Evolutionary conservation across 2,113 vertebrate genomes (phyloP).

Genomic region (Kryptolebias marmoratus): DNA sequence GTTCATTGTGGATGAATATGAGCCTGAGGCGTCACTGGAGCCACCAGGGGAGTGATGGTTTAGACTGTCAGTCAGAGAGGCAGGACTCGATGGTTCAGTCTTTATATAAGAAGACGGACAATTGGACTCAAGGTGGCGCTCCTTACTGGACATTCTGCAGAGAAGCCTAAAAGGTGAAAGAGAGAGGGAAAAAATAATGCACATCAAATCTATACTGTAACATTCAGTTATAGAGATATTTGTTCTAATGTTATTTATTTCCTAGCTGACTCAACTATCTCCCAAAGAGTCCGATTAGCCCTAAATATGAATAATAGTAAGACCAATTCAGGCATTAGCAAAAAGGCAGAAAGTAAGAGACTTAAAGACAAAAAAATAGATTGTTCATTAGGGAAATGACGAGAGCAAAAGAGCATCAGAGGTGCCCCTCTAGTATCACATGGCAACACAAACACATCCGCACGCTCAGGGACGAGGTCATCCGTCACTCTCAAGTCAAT

Average conservation of each 20-base stretch:
- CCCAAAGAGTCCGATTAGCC: background rate
- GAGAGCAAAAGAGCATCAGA: constrained; percentile 1
- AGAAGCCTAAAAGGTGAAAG: constrained; percentile 87
- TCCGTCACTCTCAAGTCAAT: constrained; percentile 93
- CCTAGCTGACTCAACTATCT: background rate
- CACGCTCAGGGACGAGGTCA: constrained; percentile 73
- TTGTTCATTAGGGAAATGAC: constrained; percentile 7
- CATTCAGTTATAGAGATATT: constrained; percentile 15
- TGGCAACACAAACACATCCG: constrained; percentile 42
- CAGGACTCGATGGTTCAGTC: constrained; percentile 99
- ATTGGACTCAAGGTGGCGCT: constrained; percentile 99
- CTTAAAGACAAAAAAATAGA: constrained; percentile 2
- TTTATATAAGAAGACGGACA: constrained; percentile 99
- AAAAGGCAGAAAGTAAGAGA: background rate
- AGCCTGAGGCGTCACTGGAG: constrained; percentile 98
- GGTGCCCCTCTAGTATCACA: constrained; percentile 16
- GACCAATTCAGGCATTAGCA: background rate
- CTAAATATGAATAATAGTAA: background rate
- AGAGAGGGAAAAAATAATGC: constrained; percentile 25
- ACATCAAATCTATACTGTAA: constrained; percentile 5
- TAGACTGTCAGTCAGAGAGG: constrained; percentile 99
- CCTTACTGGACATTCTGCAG: constrained; percentile 99
- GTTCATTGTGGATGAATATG: constrained; percentile 99
- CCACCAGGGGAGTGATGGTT: constrained; percentile 99
- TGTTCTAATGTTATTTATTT: constrained; percentile 30